Conservation (phyloP, 2,797 vertebrate species). For the Liasis olivaceus region DNA sequence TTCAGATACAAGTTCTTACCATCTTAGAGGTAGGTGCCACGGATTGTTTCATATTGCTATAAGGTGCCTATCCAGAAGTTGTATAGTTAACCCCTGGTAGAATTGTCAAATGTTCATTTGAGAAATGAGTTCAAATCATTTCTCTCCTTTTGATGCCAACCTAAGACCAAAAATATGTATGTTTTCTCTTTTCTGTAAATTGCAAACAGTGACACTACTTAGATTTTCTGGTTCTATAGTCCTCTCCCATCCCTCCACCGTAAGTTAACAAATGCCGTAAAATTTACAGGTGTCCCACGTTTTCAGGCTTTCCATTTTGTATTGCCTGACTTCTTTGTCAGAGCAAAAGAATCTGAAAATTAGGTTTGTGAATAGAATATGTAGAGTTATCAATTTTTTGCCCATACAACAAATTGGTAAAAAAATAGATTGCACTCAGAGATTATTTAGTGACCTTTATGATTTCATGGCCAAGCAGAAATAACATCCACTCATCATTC, state of each 20-base stretch:
- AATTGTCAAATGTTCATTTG: background rate
- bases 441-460: background rate
- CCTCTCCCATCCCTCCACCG: background rate
- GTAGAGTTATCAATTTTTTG: background rate
- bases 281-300: background rate
- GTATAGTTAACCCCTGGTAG: background rate
- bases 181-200: background rate
- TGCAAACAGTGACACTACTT: background rate
- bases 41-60: background rate
- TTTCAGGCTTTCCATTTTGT: background rate
- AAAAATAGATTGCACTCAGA: background rate
- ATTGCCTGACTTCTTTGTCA: background rate
- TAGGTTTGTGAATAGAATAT: background rate
- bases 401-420: background rate
- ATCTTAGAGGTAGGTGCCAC: background rate
- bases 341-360: background rate
- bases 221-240: background rate
- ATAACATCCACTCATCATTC: background rate
- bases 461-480: background rate
- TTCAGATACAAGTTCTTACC: background rate
- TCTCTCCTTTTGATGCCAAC: background rate
- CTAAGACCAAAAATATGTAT: background rate
- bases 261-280: background rate
- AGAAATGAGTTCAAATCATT: background rate
- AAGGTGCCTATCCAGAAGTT: background rate